Base-by-base conservation (phyloP, 53 echinoderm and acorn worm genomes). In the Echinometra lucunter region DNA sequence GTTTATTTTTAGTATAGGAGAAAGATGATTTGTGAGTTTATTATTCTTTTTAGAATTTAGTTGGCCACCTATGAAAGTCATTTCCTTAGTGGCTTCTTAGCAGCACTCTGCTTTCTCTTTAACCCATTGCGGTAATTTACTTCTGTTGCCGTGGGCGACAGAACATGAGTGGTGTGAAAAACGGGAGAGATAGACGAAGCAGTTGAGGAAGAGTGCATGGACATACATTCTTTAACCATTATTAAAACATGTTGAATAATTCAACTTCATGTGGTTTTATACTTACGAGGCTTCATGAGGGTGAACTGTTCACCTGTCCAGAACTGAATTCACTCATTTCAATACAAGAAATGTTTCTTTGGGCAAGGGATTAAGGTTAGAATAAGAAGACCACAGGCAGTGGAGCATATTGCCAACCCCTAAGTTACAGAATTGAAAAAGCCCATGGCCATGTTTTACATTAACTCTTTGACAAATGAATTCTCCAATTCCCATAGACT, bases 211-310 rank as follows among this genome's bases (percentile, higher is more conserved):
- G 34, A 75, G 37, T 34, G 75, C 75, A 38, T 75, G 40, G 40
- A 75, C 40, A 75, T 19, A 42, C 42, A 19, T 42, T 42, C 40
- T 17, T 78, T 78, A 42, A 78, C 78, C 38, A 42, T 19, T 6
- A 25, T n/a, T 40, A 7, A 21, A 19, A 21, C 78, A 11, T 53
- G 9, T 78, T 78, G 78, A 78, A 78, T 78, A 40, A 78, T 78
- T 78, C 38, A 40, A 78, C 78, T 38, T 78, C 21, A 78, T 78
- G 78, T 78, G 40, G 78, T 40, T 78, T 78, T 74, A 74, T 1
- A 38, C 2, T 74, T 16, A 2, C 19, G 5, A 78, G 42, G 21
- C 78, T 42, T 40, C 40, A 40, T 42, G 19, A 78, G 78, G 21
- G 38, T 78, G 78, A 78, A 78, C 17, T 42, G n/a, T n/a, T n/a